phyloP scores from a whole-genome alignment of 2,797 vertebrate species.

The Acanthornis magna region DNA sequence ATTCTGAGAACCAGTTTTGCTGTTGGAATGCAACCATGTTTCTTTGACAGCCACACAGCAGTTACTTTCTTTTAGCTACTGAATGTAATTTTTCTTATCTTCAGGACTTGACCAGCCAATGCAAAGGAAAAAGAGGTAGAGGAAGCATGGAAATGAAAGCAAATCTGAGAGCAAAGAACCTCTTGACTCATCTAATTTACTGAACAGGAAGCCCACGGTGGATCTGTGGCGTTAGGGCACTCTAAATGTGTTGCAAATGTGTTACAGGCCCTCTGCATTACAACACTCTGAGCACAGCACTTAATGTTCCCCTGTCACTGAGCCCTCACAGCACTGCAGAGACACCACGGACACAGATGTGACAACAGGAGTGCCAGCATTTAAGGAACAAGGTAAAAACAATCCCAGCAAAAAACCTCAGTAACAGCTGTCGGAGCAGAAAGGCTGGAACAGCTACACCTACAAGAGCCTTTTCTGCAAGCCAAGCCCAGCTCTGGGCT shows the following conservation, averaged over 20 bases:
- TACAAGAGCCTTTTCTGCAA: neutral
- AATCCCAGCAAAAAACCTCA: neutral
- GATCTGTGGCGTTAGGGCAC: neutral
- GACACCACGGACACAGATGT: neutral
- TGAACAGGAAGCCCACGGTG: neutral
- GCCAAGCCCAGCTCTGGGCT: neutral
- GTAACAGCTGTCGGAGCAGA: neutral
- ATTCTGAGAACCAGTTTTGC: neutral
- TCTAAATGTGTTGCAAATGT: neutral
- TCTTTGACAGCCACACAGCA: neutral
- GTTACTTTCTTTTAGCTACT: neutral
- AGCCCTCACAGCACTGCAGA: neutral
- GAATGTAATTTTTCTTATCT: neutral
- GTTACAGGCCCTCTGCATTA: neutral
- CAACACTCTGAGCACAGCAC: neutral
- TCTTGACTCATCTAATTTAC: neutral
- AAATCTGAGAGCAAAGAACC: neutral
- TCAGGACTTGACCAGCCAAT: neutral
- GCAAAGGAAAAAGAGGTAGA: neutral
- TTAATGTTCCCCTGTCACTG: rapidly evolving
- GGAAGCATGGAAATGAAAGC: neutral
- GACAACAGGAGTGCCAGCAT: neutral
- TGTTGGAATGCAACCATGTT: neutral
- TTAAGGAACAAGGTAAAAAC: neutral
- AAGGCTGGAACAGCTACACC: neutral